Evolutionary conservation across 2,888 invertebrate genomes (phyloP), one percentile per base, ranked within the genome.

Genomic region (Synergus japonicus): DNA sequence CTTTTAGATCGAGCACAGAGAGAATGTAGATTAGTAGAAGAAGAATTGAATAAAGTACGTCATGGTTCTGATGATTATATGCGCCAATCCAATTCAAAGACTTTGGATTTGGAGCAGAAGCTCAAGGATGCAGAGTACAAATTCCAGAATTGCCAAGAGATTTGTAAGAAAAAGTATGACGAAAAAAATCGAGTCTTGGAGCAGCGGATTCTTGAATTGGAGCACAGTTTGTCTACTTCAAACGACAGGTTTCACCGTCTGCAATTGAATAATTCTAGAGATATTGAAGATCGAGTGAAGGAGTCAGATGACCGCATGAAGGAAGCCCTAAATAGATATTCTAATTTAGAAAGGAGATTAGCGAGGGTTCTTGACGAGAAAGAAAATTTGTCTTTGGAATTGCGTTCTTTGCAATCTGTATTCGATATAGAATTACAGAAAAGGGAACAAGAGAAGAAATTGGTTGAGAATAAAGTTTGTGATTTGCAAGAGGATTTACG

Each of bases 401-500:
- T 95, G 76, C 94, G 94, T 65, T 93, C 94, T 77, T 91, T 94
- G 84, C 93, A 94, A 76, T 92, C 93, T 49, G 91, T 92, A 18
- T 94, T 94, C 83, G 92, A 94, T 66, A 92, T 94, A 77, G 95
- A 95, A 81, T 92, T 93, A 2, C 93, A 94, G 84, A 92, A 93
- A 12, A 91, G 94, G 54, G 94, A 95, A 85, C 93, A 94, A 89
- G 95, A 95, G 86, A 94, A 94, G 84, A 90, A 92, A 43, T 88
- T 89, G 1, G 85, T 93, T 10, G 92, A 93, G 84, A 88, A 88
- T 29, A 92, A 92, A 87, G 90, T 93, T 65, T 88, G 85, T 60
- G 90, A 92, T 77, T 85, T 93, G 46, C 92, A 93, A 84, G 88
- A 90, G 4, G 92, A 92, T 81, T 86, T 93, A 60, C 88, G 90